A percentile compares a stretch with the other conserved stretches of the same genome.
Evolutionary conservation across 2,113 vertebrate genomes (phyloP).

Genomic region (Excalfactoria chinensis): DNA sequence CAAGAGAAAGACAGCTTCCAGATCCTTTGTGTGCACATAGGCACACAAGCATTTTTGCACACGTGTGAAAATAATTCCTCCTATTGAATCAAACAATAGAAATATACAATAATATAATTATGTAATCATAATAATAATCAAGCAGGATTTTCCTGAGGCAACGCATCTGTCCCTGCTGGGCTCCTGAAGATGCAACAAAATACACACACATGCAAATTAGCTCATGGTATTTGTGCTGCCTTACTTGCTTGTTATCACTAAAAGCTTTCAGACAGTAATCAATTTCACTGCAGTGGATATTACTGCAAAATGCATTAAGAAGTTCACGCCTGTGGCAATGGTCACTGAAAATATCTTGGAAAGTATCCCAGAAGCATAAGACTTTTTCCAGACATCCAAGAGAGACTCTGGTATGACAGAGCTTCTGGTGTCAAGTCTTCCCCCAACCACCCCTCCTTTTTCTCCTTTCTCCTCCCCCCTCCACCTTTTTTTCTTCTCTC

Average conservation of each 20-base stretch:
- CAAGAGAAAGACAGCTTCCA: neutral
- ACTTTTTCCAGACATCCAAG: constrained; percentile 80
- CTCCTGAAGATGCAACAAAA: constrained; percentile 58
- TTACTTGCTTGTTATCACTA: constrained; percentile 64
- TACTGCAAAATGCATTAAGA: constrained; percentile 83
- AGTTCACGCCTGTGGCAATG: constrained; percentile 77
- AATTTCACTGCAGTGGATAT: constrained; percentile 62
- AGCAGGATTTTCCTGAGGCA: constrained; percentile 44
- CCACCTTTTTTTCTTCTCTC: neutral
- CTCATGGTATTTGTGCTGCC: constrained; percentile 6
- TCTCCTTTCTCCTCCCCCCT: neutral
- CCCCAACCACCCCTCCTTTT: neutral
- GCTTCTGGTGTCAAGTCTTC: constrained; percentile 60
- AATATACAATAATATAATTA: constrained; percentile 21
- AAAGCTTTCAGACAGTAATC: constrained; percentile 79
- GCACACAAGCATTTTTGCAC: neutral
- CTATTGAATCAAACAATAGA: neutral
- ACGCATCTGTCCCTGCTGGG: constrained; percentile 34
- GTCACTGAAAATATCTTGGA: constrained; percentile 77
- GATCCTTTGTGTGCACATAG: neutral
- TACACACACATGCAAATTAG: constrained; percentile 2
- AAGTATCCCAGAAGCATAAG: constrained; percentile 77
- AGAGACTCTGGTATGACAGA: constrained; percentile 72
- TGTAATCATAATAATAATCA: constrained; percentile 20
- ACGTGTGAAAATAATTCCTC: neutral